Percentiles rank a stretch among this genome's conserved stretches.
Conservation (phyloP, 1,140 invertebrate species). For the Drosophila pallidifrons region DNA sequence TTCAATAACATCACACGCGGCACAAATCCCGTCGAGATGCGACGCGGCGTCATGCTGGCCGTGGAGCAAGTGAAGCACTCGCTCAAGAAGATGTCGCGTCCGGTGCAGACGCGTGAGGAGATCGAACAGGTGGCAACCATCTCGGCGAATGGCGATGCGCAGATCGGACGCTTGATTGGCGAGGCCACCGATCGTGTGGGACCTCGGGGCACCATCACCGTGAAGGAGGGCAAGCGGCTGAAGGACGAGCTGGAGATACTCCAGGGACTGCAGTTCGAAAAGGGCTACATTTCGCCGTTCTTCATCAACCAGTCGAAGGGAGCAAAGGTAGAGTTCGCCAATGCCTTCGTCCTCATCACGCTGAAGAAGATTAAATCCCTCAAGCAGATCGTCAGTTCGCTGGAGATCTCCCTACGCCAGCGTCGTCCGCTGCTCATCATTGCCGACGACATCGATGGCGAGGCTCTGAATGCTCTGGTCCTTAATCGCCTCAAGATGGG, state of each 20-base stretch:
- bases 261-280: conserved; percentile 99
- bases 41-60: conserved; percentile 97
- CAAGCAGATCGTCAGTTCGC: conserved; percentile 97
- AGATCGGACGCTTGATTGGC: conserved; percentile 96
- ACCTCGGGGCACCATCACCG: conserved; percentile 98
- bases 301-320: conserved; percentile 99
- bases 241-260: conserved; percentile 98
- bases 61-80: conserved; percentile 96
- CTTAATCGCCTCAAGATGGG: conserved; percentile 98
- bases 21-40: conserved; percentile 98
- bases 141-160: conserved; percentile 98
- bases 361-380: conserved; percentile 99
- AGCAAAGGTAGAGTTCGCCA: conserved; percentile 98
- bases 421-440: conserved; percentile 98
- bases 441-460: conserved; percentile 99
- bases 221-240: conserved; percentile 99
- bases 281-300: conserved; percentile 99
- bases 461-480: conserved; percentile 98
- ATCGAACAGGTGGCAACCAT: conserved; percentile 99
- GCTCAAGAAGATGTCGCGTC: conserved; percentile 95
- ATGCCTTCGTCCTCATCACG: conserved; percentile 96
- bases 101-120: conserved; percentile 98
- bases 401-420: conserved; percentile 97
- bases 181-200: conserved; percentile 99
- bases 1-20: conserved; percentile 99